phyloP scores from a whole-genome alignment of 2,113 vertebrate genomes.

The Tiliqua scincoides region DNA sequence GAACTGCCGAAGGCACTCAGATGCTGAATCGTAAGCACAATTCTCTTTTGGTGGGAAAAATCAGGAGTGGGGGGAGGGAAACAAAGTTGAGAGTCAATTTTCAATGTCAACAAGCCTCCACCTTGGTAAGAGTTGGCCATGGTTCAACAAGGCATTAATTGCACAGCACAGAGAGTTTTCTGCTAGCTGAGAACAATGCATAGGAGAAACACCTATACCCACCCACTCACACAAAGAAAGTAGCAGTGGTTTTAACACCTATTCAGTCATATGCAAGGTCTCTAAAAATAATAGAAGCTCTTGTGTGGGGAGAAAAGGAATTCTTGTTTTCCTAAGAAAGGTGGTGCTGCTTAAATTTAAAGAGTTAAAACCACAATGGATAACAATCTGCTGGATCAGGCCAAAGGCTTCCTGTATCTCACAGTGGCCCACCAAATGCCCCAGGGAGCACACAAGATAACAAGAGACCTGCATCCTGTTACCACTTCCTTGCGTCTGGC shows the following conservation, averaged over 20 bases:
- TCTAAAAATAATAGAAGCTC: background rate
- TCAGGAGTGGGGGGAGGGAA: background rate
- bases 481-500: too few species aligned
- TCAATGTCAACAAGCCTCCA: background rate
- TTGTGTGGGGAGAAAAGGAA: background rate
- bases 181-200: background rate
- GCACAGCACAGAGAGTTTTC: background rate
- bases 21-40: background rate
- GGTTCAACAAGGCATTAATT: constrained; percentile 16
- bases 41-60: constrained; percentile 30
- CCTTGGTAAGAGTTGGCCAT: background rate
- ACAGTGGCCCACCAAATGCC: too few species aligned
- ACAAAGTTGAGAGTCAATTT: constrained; percentile 13
- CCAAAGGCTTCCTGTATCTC: too few species aligned
- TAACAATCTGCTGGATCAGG: too few species aligned
- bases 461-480: too few species aligned
- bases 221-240: background rate
- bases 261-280: background rate
- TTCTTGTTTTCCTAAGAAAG: background rate
- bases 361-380: too few species aligned
- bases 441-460: too few species aligned
- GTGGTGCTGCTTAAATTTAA: background rate
- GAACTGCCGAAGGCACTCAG: background rate
- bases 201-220: background rate
- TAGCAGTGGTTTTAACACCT: background rate